These are phyloP conservation scores for Drosophila neutralis DNA, from an alignment of 2,888 invertebrate genomes.

Conservation along the genomic window DNA sequence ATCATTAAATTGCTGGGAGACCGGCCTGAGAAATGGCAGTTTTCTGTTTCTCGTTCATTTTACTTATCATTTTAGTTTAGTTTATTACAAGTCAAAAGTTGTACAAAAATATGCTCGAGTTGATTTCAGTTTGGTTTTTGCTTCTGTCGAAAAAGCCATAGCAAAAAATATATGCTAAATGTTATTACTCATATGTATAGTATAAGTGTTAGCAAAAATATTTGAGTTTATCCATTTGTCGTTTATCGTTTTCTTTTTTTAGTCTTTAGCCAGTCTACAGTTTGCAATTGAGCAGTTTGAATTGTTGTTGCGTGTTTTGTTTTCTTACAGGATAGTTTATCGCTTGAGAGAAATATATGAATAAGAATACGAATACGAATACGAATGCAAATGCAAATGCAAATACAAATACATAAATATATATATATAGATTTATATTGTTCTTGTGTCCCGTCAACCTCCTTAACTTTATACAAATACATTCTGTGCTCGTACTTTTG, in stretches of 20 bases:
- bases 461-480: conserved; percentile 48
- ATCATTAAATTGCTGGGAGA: conserved; percentile 46
- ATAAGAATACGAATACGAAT: conserved; percentile 28
- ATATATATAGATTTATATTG: conserved; percentile 64
- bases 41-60: conserved; percentile 29
- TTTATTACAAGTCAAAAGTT: conserved; percentile 14
- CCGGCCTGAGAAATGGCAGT: conserved; percentile 62
- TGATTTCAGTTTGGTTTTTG: neutral
- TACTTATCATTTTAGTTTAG: conserved; percentile 16
- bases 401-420: conserved; percentile 34
- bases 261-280: conserved; percentile 73
- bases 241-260: conserved; percentile 29
- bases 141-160: conserved; percentile 39
- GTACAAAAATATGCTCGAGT: conserved; percentile 51
- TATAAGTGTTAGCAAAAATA: conserved; percentile 67
- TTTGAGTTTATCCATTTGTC: conserved; percentile 28
- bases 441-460: conserved; percentile 80
- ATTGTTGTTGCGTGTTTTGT: conserved; percentile 40
- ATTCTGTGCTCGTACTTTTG: conserved; percentile 14
- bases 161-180: conserved; percentile 48
- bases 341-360: conserved; percentile 38
- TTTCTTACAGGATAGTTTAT: conserved; percentile 42
- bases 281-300: conserved; percentile 70
- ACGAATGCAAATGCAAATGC: conserved; percentile 13
- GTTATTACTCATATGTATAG: conserved; percentile 31